Percentiles rank a stretch among this genome's conserved stretches.
Evolutionary conservation across 2,797 vertebrate species (phyloP).

Genomic region (Lagocephalus sceleratus): DNA sequence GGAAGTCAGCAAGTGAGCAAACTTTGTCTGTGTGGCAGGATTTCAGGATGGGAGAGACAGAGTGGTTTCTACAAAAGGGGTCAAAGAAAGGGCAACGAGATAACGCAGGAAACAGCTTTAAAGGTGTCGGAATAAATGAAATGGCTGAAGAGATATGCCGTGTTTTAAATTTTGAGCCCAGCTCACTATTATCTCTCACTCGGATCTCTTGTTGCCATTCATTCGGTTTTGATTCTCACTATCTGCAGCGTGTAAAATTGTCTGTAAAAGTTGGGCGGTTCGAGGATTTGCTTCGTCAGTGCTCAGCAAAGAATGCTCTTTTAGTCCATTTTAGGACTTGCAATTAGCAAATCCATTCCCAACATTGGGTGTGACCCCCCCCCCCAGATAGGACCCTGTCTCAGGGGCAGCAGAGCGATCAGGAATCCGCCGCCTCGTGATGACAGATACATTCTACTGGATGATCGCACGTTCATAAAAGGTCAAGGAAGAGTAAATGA

Average conservation of each 20-base stretch:
- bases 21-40: slow-evolving; percentile 16
- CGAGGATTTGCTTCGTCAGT: slow-evolving; percentile 24
- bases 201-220: slow-evolving; percentile 24
- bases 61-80: slow-evolving; percentile 2
- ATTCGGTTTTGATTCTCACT: slow-evolving; percentile 7
- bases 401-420: slow-evolving; percentile 50
- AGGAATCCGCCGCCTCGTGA: slow-evolving; percentile 45
- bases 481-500: slow-evolving; percentile 18
- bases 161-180: slow-evolving; percentile 17
- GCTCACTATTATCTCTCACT: slow-evolving; percentile 7
- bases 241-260: slow-evolving; percentile 14
- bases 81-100: slow-evolving; percentile 15
- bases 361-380: slow-evolving; percentile 29
- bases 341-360: slow-evolving; percentile 24
- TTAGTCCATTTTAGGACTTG: slow-evolving; percentile 12
- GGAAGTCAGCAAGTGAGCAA: slow-evolving; percentile 35
- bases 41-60: slow-evolving; percentile 15
- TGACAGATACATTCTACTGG: slow-evolving; percentile 36
- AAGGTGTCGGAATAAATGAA: background rate
- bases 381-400: slow-evolving; percentile 33
- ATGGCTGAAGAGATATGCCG: background rate
- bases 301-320: slow-evolving; percentile 14
- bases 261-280: slow-evolving; percentile 10
- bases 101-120: background rate
- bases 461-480: slow-evolving; percentile 22